phyloP scores from a whole-genome alignment of 2,797 vertebrate species.

The Mormyrus proboscirostris region DNA sequence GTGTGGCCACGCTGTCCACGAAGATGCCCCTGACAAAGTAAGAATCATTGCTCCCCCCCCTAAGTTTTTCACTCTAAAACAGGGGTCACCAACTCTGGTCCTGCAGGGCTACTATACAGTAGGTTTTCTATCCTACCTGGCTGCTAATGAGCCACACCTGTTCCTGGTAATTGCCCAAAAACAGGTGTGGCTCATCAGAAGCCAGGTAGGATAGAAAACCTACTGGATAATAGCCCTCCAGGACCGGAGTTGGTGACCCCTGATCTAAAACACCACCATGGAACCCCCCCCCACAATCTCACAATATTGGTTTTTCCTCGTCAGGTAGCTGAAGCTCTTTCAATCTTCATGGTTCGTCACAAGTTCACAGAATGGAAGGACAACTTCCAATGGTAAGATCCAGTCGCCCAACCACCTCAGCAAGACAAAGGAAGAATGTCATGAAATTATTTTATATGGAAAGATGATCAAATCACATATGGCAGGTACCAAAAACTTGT shows the following conservation, averaged over 20 bases:
- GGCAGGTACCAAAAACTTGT: background rate
- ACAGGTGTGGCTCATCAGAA: too few relatives aligned
- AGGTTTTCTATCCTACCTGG: too few relatives aligned
- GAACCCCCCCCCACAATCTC: too few relatives aligned
- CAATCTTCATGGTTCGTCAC: conserved; percentile 92
- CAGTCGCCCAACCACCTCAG: background rate
- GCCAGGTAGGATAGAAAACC: too few relatives aligned
- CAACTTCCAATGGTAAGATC: conserved; percentile 87
- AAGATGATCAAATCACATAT: background rate
- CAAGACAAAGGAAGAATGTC: background rate
- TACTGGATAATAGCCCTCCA: too few relatives aligned
- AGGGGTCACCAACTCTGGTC: too few relatives aligned
- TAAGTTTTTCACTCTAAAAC: too few relatives aligned
- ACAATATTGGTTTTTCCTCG: background rate
- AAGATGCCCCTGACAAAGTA: conserved; percentile 95
- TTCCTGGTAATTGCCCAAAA: too few relatives aligned
- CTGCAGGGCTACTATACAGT: too few relatives aligned
- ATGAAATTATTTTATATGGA: background rate
- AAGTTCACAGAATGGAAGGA: conserved; percentile 93
- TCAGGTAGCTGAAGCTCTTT: conserved; percentile 91
- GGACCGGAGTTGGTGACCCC: too few relatives aligned
- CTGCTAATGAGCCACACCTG: too few relatives aligned
- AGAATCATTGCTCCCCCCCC: conserved; percentile 21
- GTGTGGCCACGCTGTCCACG: conserved; percentile 94
- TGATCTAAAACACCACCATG: background rate